A percentile compares a stretch with the other conserved stretches of the same genome.
phyloP scores from a whole-genome alignment of 2,113 vertebrate species.

The Eulacestoma nigropectus region DNA sequence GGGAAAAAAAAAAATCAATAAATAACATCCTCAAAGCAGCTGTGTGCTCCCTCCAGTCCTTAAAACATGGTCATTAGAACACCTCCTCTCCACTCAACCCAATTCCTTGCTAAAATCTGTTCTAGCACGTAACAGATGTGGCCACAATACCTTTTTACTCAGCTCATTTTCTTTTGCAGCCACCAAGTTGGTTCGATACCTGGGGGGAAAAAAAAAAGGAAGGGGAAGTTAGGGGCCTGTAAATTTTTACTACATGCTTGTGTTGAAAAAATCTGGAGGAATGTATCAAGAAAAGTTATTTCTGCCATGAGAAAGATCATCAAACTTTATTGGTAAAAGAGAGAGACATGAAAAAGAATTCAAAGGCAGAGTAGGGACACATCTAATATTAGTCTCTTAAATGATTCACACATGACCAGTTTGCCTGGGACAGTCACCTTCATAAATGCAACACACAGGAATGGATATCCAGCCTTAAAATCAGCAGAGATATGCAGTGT shows the following conservation, averaged over 20 bases:
- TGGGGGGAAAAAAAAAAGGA: constrained; percentile 46
- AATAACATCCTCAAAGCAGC: not conserved
- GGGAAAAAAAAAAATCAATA: not conserved
- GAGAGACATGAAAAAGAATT: not conserved
- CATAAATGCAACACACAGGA: not conserved
- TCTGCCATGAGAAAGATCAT: not conserved
- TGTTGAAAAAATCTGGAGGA: not conserved
- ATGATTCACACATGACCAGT: not conserved
- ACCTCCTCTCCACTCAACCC: not conserved
- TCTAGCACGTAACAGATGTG: not conserved
- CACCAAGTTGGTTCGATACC: constrained; percentile 84
- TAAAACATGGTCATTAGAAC: not conserved
- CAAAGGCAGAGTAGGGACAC: not conserved
- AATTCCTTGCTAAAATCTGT: not conserved
- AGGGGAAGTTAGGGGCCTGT: not conserved
- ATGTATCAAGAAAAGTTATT: not conserved
- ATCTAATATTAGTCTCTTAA: not conserved
- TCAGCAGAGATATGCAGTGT: not conserved
- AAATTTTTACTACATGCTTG: not conserved
- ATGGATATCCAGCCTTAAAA: not conserved
- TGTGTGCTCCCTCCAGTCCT: not conserved
- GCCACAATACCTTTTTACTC: constrained; percentile 74
- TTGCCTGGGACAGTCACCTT: not conserved
- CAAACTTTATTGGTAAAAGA: not conserved
- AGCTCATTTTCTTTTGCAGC: constrained; percentile 83